phyloP scores from a whole-genome alignment of 2,888 invertebrate species.

The Pardosa pseudoannulata region DNA sequence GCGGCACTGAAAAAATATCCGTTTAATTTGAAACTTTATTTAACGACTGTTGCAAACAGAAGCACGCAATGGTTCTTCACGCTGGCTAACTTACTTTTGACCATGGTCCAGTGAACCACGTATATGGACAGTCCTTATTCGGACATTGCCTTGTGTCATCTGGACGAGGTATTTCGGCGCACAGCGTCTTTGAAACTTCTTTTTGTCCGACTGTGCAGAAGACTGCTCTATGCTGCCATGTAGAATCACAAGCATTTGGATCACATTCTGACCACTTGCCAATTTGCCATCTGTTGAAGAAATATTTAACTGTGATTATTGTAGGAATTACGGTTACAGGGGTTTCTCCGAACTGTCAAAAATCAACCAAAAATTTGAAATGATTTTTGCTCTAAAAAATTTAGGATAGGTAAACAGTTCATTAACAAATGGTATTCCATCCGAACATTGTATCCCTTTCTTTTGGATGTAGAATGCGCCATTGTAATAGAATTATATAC shows the following conservation, averaged over 20 bases:
- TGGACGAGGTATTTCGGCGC: not conserved
- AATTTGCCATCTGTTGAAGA: slow-evolving; percentile 23
- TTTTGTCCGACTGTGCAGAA: slow-evolving; percentile 10
- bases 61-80: no score
- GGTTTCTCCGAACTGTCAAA: no score
- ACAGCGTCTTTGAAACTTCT: slow-evolving; percentile 5
- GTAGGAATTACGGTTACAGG: no score
- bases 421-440: no score
- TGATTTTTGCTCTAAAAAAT: no score
- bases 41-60: no score
- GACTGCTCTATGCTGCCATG: slow-evolving; percentile 31
- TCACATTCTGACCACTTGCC: slow-evolving; percentile 49
- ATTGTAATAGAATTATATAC: no score
- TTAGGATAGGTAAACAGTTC: no score
- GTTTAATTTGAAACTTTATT: no score
- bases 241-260: slow-evolving; percentile 17
- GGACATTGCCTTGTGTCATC: slow-evolving; percentile 4
- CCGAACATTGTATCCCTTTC: no score
- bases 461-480: no score
- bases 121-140: slow-evolving; percentile 11
- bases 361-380: no score
- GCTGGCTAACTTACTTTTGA: slow-evolving; percentile 41
- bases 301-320: not conserved
- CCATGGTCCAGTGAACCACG: slow-evolving; percentile 53
- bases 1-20: slow-evolving; percentile 41